Evolutionary conservation across 2,113 vertebrate species (phyloP).

Genomic region (Illadopsis cleaveri): DNA sequence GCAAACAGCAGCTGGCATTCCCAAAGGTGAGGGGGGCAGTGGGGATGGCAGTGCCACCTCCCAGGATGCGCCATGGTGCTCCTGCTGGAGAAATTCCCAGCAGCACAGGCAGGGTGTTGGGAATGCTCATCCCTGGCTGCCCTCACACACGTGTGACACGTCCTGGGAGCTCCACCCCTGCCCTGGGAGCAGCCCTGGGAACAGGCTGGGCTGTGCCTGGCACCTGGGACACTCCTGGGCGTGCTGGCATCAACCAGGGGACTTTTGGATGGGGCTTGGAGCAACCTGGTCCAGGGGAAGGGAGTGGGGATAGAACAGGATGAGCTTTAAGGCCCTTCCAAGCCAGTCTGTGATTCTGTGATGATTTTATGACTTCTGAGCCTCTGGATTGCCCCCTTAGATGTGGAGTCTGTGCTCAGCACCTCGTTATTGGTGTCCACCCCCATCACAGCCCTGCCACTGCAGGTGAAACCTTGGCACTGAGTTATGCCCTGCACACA

Average conservation of each 20-base stretch:
- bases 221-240: not conserved
- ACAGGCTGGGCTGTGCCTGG: not conserved
- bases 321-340: not conserved
- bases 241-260: not conserved
- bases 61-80: accelerated
- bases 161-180: not conserved
- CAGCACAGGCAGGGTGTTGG: not conserved
- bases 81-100: not conserved
- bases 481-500: not conserved
- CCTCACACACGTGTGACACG: accelerated
- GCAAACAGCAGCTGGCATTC: not conserved
- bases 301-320: accelerated
- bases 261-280: not conserved
- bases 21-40: not conserved
- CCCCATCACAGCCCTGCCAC: accelerated
- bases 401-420: not conserved
- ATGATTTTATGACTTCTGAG: not conserved
- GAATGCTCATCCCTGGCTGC: not conserved
- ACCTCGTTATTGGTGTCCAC: not conserved
- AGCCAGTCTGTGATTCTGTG: not conserved
- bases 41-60: not conserved
- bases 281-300: not conserved
- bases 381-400: not conserved
- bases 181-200: not conserved
- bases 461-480: not conserved